Conservation (phyloP, 2,113 vertebrate species). For the Lepus europaeus region DNA sequence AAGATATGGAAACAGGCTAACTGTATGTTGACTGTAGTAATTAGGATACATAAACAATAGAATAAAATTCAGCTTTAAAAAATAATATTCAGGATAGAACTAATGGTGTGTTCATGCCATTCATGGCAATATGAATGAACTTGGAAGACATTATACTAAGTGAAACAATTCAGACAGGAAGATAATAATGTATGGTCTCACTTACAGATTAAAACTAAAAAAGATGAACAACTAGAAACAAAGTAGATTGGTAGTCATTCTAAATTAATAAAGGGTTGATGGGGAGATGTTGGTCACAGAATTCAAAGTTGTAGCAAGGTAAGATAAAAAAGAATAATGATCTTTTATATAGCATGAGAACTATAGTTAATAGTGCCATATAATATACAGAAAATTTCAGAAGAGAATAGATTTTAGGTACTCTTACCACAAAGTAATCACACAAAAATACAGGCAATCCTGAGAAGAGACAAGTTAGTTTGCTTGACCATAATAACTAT, state of each 20-base stretch:
- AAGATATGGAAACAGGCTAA: neutral
- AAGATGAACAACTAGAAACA: neutral
- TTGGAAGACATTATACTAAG: neutral
- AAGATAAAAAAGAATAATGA: no score
- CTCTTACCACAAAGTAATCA: neutral
- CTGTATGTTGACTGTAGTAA: neutral
- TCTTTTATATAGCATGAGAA: neutral
- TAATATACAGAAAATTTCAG: neutral
- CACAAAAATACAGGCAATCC: neutral
- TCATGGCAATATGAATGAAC: no score
- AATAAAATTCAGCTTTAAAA: neutral
- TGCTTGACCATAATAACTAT: neutral
- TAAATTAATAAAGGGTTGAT: rapidly evolving
- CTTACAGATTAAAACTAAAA: neutral
- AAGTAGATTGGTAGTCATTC: neutral
- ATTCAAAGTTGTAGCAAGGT: neutral
- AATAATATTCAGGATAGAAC: neutral
- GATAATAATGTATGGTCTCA: neutral
- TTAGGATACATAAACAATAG: neutral
- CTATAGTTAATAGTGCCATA: neutral
- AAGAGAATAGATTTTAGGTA: no score
- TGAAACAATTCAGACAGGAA: neutral
- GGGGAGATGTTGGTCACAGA: neutral
- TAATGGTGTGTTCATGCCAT: neutral
- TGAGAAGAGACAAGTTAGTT: neutral